Evolutionary conservation across 2,113 vertebrate species (phyloP).

Genomic region (Dolichotis patagonum): DNA sequence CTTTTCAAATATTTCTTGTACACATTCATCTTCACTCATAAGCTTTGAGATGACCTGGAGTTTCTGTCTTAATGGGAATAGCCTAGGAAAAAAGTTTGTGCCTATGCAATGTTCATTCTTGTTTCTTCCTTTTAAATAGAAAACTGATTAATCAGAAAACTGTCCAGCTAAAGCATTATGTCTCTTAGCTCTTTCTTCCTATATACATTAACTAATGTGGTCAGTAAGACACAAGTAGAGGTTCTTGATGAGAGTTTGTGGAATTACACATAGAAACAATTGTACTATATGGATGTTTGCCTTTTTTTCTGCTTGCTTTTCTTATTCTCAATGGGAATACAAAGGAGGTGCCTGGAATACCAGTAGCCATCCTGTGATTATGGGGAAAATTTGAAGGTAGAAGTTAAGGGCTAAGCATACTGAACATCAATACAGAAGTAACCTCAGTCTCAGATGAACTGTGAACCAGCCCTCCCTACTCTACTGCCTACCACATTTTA

Average conservation of each 20-base stretch:
- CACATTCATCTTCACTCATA: neutral
- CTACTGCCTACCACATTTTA: neutral
- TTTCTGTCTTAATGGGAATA: neutral
- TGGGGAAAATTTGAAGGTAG: neutral
- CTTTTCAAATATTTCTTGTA: neutral
- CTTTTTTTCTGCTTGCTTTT: neutral
- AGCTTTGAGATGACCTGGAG: neutral
- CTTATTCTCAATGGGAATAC: neutral
- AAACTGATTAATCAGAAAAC: neutral
- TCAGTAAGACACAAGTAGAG: neutral
- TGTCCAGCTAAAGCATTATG: neutral
- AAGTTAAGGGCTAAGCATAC: neutral
- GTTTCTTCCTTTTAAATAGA: neutral
- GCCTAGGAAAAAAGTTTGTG: neutral
- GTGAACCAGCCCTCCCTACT: neutral
- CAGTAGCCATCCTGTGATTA: neutral
- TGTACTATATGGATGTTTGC: neutral
- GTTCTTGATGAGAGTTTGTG: neutral
- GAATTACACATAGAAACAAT: neutral
- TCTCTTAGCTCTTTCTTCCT: neutral
- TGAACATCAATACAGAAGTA: neutral
- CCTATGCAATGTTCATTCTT: neutral
- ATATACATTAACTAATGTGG: neutral
- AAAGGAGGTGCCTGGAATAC: neutral
- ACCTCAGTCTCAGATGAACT: rapidly evolving